Percentiles rank a stretch among this genome's conserved stretches.
phyloP scores from a whole-genome alignment of 2,113 vertebrate species.

The Catharus bicknelli region DNA sequence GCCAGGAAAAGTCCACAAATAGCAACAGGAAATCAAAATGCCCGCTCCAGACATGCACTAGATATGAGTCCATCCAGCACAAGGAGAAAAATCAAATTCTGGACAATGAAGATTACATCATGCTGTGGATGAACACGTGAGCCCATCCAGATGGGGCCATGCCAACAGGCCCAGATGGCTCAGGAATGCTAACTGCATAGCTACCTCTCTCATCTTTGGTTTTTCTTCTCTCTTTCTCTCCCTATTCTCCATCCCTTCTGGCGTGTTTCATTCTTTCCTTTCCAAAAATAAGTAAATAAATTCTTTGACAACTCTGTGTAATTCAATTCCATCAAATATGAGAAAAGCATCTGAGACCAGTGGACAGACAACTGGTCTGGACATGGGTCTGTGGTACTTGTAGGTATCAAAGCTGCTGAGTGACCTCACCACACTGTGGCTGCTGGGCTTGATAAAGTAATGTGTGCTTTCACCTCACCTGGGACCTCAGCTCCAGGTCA shows the following conservation, averaged over 20 bases:
- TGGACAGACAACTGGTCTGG: neutral
- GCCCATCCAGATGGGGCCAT: conserved; percentile 70
- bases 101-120: conserved; percentile 72
- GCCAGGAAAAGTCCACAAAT: conserved; percentile 65
- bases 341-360: neutral
- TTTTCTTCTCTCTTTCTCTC: conserved; percentile 43
- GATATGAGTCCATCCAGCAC: conserved; percentile 34
- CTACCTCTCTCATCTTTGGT: conserved; percentile 68
- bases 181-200: conserved; percentile 74
- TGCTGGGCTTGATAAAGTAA: neutral
- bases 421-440: neutral
- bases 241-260: conserved; percentile 7
- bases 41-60: conserved; percentile 46
- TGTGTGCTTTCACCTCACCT: neutral
- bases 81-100: conserved; percentile 39
- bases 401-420: neutral
- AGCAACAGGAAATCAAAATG: conserved; percentile 61
- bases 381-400: neutral
- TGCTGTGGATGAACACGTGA: conserved; percentile 57
- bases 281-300: conserved; percentile 29
- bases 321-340: neutral
- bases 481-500: neutral
- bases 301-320: neutral
- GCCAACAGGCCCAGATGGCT: conserved; percentile 78
- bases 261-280: neutral